phyloP scores from a whole-genome alignment of 2,113 vertebrate genomes.

The Suncus etruscus region DNA sequence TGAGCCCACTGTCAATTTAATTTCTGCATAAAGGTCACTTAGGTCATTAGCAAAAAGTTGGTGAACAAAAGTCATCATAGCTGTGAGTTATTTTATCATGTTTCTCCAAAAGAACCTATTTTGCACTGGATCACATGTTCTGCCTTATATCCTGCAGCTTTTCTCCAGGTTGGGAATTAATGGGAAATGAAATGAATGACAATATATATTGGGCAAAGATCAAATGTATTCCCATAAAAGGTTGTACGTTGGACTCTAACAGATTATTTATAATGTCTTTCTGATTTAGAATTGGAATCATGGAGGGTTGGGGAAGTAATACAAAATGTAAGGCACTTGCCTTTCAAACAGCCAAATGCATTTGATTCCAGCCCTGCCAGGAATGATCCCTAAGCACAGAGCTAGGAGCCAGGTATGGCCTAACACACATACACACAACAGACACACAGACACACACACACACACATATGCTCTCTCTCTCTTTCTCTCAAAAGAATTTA shows the following conservation, averaged over 20 bases:
- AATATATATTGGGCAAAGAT: not conserved
- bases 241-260: not conserved
- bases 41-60: constrained; percentile 13
- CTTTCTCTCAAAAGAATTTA: too few relatives aligned
- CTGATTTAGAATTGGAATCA: not conserved
- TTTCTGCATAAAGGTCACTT: not conserved
- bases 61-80: not conserved
- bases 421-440: too few relatives aligned
- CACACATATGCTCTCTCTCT: too few relatives aligned
- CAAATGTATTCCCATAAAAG: too few relatives aligned
- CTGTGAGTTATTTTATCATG: not conserved
- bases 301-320: not conserved
- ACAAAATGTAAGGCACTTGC: too few relatives aligned
- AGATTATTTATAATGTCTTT: not conserved
- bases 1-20: not conserved
- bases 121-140: not conserved
- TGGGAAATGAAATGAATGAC: not conserved
- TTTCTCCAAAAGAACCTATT: not conserved
- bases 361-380: too few relatives aligned
- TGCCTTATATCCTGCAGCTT: not conserved
- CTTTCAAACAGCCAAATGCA: too few relatives aligned
- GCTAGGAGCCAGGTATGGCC: too few relatives aligned
- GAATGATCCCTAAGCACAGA: too few relatives aligned
- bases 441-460: too few relatives aligned
- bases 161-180: not conserved